Evolutionary conservation across 1,140 invertebrate species (phyloP).

Genomic region (Drosophila nigrodunni): DNA sequence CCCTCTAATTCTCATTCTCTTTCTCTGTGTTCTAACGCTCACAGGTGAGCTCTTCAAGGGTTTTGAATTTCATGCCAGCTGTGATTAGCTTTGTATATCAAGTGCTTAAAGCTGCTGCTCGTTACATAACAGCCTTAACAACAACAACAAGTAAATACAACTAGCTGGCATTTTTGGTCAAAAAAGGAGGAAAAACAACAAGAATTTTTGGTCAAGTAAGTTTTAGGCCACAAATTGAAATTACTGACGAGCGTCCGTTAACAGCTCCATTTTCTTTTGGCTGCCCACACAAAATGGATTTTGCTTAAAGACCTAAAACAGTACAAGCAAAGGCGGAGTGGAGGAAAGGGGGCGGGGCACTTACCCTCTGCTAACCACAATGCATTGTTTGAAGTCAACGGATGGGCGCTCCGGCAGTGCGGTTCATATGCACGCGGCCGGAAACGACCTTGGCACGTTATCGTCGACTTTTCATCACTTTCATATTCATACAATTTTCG

Average conservation of each 20-base stretch:
- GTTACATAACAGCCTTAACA: conserved; percentile 40
- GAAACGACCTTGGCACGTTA: conserved; percentile 84
- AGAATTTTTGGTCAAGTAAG: too few relatives aligned
- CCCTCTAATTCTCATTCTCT: conserved; percentile 25
- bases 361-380: conserved; percentile 55
- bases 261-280: conserved; percentile 48
- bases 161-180: background rate
- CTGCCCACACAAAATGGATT: conserved; percentile 18
- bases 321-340: background rate
- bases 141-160: conserved; percentile 67
- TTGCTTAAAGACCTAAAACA: conserved; percentile 26
- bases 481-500: conserved; percentile 81
- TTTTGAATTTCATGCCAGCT: conserved; percentile 76
- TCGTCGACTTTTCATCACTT: conserved; percentile 82
- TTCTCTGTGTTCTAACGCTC: conserved; percentile 5
- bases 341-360: background rate
- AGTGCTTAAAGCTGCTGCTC: conserved; percentile 43
- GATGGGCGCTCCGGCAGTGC: conserved; percentile 34
- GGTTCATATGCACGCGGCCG: conserved; percentile 81
- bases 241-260: conserved; percentile 68
- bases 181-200: too few relatives aligned
- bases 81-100: conserved; percentile 65
- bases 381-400: conserved; percentile 65
- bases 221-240: conserved; percentile 58
- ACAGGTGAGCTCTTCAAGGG: conserved; percentile 52